phyloP scores from a whole-genome alignment of 2,113 vertebrate species.

The Nothocercus julius region DNA sequence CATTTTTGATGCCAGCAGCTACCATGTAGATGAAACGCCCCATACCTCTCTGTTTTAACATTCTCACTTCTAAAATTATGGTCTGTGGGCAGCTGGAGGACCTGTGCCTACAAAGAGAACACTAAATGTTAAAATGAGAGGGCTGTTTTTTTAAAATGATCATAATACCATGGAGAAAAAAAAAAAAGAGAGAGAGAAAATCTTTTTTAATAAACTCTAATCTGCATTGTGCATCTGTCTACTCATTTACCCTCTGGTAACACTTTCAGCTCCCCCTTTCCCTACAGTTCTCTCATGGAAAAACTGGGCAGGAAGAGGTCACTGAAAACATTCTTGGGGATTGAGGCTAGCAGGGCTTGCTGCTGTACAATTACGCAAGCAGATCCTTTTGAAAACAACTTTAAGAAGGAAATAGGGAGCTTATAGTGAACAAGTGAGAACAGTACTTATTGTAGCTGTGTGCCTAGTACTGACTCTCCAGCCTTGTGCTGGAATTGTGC shows the following conservation, averaged over 20 bases:
- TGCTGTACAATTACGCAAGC: slow-evolving; percentile 62
- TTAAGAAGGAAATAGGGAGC: slow-evolving; percentile 54
- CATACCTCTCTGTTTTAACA: neutral
- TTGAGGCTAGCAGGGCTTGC: slow-evolving; percentile 38
- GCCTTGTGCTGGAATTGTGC: neutral
- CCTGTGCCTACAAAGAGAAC: neutral
- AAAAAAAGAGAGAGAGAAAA: neutral
- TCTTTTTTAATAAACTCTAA: neutral
- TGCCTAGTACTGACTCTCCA: slow-evolving; percentile 16
- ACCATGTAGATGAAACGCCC: accelerated
- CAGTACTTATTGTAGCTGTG: slow-evolving; percentile 10
- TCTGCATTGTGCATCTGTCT: slow-evolving; percentile 38
- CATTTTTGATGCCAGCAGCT: neutral
- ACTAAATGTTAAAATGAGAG: neutral
- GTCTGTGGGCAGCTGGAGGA: neutral
- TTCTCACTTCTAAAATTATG: neutral
- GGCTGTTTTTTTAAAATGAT: neutral
- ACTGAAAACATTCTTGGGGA: slow-evolving; percentile 60
- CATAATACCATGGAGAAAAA: neutral
- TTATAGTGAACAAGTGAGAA: slow-evolving; percentile 45
- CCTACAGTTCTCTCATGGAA: slow-evolving; percentile 30
- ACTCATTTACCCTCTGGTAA: slow-evolving; percentile 24
- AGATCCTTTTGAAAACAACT: slow-evolving; percentile 65
- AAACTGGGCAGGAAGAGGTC: slow-evolving; percentile 58
- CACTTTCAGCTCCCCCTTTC: neutral